A percentile compares a stretch with the other conserved stretches of the same genome.
These are phyloP conservation scores for Pseudopleuronectes americanus DNA, from an alignment of 2,797 vertebrate species.

Conservation along the genomic window DNA sequence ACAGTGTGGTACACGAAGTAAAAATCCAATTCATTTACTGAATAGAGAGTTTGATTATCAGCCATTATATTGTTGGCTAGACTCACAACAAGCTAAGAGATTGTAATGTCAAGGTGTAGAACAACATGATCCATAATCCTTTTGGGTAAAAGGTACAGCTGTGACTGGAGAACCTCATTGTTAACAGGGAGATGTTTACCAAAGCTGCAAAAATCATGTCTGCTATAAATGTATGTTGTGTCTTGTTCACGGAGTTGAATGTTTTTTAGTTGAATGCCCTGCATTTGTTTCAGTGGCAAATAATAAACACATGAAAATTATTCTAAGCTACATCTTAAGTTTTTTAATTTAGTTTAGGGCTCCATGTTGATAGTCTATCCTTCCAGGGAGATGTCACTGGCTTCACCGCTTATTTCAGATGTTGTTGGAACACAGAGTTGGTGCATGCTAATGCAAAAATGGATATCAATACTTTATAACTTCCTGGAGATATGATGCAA, in stretches of 20 bases:
- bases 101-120: too few species aligned
- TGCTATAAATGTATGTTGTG: too few species aligned
- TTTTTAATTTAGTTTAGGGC: not conserved
- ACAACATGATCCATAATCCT: too few species aligned
- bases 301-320: not conserved
- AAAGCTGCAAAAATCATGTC: too few species aligned
- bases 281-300: not conserved
- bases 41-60: too few species aligned
- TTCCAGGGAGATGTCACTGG: not conserved
- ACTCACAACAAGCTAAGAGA: too few species aligned
- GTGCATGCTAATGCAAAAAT: conserved; percentile 34
- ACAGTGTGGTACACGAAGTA: too few species aligned
- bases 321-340: not conserved
- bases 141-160: too few species aligned
- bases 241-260: not conserved
- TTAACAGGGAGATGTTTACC: too few species aligned
- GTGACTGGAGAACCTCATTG: too few species aligned
- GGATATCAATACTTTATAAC: conserved; percentile 30
- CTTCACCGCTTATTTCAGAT: conserved; percentile 13
- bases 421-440: conserved; percentile 9
- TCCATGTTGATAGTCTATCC: not conserved
- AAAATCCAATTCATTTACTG: too few species aligned
- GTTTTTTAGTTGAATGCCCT: not conserved
- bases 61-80: too few species aligned
- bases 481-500: conserved; percentile 24